These are phyloP conservation scores for Lutjanus campechanus DNA, from an alignment of 2,797 vertebrate species.

Conservation along the genomic window DNA sequence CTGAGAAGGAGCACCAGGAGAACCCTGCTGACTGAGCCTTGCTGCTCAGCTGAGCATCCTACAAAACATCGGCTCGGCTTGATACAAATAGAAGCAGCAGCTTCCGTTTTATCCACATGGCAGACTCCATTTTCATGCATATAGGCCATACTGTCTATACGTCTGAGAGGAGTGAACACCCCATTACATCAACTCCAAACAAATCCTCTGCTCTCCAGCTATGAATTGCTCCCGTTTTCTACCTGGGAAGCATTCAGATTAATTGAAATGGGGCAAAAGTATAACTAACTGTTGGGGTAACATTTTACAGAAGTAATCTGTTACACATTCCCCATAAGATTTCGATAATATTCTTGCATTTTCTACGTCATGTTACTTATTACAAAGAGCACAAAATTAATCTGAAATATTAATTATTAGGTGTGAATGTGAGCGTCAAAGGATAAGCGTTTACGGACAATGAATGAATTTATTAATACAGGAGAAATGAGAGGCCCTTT, in stretches of 20 bases:
- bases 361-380: too few relatives aligned
- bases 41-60: slow-evolving; percentile 76
- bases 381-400: too few relatives aligned
- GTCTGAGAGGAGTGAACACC: slow-evolving; percentile 2
- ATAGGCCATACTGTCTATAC: not conserved
- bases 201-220: slow-evolving; percentile 20
- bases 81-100: slow-evolving; percentile 50
- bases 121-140: slow-evolving; percentile 48
- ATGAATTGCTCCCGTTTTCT: slow-evolving; percentile 2
- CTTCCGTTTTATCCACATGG: slow-evolving; percentile 51
- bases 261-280: slow-evolving; percentile 13
- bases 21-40: slow-evolving; percentile 73
- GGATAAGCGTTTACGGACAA: too few relatives aligned
- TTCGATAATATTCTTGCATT: too few relatives aligned
- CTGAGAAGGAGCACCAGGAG: slow-evolving; percentile 67
- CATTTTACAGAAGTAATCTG: too few relatives aligned
- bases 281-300: not conserved
- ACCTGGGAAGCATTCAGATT: slow-evolving; percentile 12
- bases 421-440: too few relatives aligned
- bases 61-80: slow-evolving; percentile 47
- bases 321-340: too few relatives aligned
- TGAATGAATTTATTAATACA: too few relatives aligned
- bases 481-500: too few relatives aligned
- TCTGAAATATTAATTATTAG: too few relatives aligned
- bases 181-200: slow-evolving; percentile 16